These are phyloP conservation scores for Cochlearius cochlearius DNA, from an alignment of 2,113 vertebrate genomes.

Conservation along the genomic window DNA sequence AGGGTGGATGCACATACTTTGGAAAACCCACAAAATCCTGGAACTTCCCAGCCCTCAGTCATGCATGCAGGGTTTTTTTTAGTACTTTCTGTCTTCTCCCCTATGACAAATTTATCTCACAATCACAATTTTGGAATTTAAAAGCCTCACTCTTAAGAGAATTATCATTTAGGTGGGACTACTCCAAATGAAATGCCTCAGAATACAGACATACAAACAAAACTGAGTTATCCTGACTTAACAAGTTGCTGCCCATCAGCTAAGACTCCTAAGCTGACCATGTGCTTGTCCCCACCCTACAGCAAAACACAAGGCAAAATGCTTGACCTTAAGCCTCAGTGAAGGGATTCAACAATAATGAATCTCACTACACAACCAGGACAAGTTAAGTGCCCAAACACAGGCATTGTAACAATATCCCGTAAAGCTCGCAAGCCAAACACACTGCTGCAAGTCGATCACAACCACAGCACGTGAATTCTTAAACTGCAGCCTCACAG, in stretches of 20 bases:
- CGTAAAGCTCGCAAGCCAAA: background rate
- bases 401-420: background rate
- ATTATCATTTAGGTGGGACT: background rate
- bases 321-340: background rate
- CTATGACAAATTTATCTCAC: background rate
- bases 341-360: background rate
- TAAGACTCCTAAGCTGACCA: background rate
- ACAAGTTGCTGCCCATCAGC: background rate
- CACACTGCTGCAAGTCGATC: background rate
- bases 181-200: background rate
- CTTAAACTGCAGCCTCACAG: background rate
- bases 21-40: background rate
- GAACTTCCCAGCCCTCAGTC: background rate
- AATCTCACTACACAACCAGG: background rate
- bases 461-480: background rate
- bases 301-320: background rate
- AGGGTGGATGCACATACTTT: background rate
- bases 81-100: background rate
- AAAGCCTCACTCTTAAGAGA: background rate
- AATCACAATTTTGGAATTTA: background rate
- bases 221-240: background rate
- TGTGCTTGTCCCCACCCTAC: background rate
- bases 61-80: background rate
- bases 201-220: background rate
- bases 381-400: background rate